Evolutionary conservation across 2,113 vertebrate species (phyloP).

Genomic region (Salvelinus fontinalis): DNA sequence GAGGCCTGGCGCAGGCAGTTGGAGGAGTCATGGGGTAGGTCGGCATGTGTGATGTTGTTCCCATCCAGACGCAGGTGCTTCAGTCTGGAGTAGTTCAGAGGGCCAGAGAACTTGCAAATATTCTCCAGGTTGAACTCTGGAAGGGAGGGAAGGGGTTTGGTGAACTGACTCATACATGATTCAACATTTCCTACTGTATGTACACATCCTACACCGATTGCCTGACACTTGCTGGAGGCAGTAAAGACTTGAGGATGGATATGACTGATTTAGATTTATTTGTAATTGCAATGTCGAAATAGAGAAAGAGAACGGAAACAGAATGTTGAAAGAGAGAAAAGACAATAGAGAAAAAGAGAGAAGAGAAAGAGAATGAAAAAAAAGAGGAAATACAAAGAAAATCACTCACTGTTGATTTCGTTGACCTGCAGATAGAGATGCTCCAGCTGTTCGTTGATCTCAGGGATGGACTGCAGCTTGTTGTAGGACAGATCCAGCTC

Average conservation of each 20-base stretch:
- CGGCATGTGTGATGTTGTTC: slow-evolving; percentile 81
- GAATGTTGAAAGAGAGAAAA: neutral
- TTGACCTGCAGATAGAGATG: slow-evolving; percentile 97
- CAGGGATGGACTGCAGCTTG: slow-evolving; percentile 87
- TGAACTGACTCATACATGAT: neutral
- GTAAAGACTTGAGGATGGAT: too few relatives aligned
- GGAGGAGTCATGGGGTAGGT: slow-evolving; percentile 80
- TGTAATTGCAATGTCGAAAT: too few relatives aligned
- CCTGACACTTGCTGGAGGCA: too few relatives aligned
- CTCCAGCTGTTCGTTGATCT: slow-evolving; percentile 88
- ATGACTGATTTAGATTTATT: too few relatives aligned
- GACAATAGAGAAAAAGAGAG: neutral
- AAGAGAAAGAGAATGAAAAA: neutral
- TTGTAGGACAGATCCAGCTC: slow-evolving; percentile 98
- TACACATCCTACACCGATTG: too few relatives aligned
- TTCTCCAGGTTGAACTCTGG: slow-evolving; percentile 87
- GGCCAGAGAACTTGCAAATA: slow-evolving; percentile 86
- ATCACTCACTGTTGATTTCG: slow-evolving; percentile 90
- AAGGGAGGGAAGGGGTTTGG: slow-evolving; percentile 31
- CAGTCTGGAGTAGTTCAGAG: slow-evolving; percentile 83
- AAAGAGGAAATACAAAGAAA: neutral
- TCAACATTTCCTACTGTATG: neutral
- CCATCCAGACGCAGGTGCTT: slow-evolving; percentile 93
- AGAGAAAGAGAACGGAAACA: neutral
- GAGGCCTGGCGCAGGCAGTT: slow-evolving; percentile 87